phyloP scores from a whole-genome alignment of 2,888 invertebrate genomes.

The Napeogenes sylphis region DNA sequence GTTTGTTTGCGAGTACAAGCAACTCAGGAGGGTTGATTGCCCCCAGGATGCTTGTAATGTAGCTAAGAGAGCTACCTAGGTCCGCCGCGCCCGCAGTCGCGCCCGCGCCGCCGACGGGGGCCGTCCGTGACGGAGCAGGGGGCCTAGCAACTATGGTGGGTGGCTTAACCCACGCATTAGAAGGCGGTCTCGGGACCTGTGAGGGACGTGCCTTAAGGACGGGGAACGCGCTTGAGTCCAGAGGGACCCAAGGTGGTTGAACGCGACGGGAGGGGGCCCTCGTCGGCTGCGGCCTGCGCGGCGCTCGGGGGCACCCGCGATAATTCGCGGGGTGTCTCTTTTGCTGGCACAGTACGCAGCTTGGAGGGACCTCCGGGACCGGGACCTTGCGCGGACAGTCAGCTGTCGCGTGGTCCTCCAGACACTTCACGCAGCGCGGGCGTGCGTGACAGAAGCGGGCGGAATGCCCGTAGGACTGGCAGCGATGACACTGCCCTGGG shows the following conservation, averaged over 20 bases:
- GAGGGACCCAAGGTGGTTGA: neutral
- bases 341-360: constrained; percentile 13
- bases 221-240: neutral
- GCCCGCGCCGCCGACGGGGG: too few species aligned
- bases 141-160: too few species aligned
- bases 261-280: too few species aligned
- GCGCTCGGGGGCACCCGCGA: constrained; percentile 16
- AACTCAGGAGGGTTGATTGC: too few species aligned
- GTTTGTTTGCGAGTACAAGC: too few species aligned
- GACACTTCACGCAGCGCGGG: constrained; percentile 24
- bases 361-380: neutral
- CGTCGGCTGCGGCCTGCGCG: neutral
- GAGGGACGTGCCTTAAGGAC: too few species aligned
- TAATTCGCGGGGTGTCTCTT: constrained; percentile 20
- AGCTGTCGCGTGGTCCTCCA: constrained; percentile 14
- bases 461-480: constrained; percentile 20
- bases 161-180: too few species aligned
- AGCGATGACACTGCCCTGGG: constrained; percentile 8
- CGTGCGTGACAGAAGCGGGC: constrained; percentile 12
- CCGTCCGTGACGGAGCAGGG: too few species aligned
- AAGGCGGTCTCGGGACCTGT: too few species aligned
- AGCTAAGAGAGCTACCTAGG: too few species aligned
- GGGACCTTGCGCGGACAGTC: constrained; percentile 7
- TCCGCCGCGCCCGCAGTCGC: too few species aligned
- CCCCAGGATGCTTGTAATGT: too few species aligned